phyloP scores from a whole-genome alignment of 2,888 invertebrate species.

The Drosophila mercatorum region DNA sequence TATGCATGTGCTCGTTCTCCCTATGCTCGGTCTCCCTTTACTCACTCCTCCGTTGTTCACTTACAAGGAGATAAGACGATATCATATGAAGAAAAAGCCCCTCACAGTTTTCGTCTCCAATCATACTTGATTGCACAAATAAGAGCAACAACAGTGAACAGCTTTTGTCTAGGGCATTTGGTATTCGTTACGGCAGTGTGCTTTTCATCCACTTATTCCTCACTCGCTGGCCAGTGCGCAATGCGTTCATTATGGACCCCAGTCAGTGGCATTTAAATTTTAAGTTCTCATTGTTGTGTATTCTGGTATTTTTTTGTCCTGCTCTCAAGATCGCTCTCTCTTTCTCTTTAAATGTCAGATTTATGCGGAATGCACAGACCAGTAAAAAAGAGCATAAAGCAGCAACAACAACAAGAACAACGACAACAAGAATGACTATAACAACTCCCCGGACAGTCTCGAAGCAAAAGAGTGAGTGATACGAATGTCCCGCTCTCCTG shows the following conservation, averaged over 20 bases:
- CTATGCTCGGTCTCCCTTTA: no score
- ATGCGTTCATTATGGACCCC: conserved; percentile 32
- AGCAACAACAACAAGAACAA: conserved; percentile 13
- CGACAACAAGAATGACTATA: conserved; percentile 15
- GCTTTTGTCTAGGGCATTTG: not conserved
- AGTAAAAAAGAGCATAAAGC: conserved; percentile 46
- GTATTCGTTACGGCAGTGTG: not conserved
- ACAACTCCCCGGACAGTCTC: conserved; percentile 47
- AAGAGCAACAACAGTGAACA: no score
- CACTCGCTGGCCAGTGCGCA: conserved; percentile 9
- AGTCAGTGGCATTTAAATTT: conserved; percentile 50
- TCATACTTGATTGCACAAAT: no score
- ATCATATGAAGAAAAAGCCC: no score
- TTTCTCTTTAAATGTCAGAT: conserved; percentile 58
- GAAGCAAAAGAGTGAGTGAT: conserved; percentile 46
- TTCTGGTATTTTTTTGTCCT: not conserved
- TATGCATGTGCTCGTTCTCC: no score
- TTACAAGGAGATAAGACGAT: no score
- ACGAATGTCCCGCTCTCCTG: conserved; percentile 12
- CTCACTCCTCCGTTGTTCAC: no score
- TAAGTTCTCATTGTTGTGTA: conserved; percentile 32
- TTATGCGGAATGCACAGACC: conserved; percentile 58
- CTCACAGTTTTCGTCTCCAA: no score
- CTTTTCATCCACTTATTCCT: conserved; percentile 6
- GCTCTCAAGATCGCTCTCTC: not conserved